Percentiles rank a stretch among this genome's conserved stretches.
phyloP scores from a whole-genome alignment of 2,888 invertebrate species.

The Sminthurinus aureus region DNA sequence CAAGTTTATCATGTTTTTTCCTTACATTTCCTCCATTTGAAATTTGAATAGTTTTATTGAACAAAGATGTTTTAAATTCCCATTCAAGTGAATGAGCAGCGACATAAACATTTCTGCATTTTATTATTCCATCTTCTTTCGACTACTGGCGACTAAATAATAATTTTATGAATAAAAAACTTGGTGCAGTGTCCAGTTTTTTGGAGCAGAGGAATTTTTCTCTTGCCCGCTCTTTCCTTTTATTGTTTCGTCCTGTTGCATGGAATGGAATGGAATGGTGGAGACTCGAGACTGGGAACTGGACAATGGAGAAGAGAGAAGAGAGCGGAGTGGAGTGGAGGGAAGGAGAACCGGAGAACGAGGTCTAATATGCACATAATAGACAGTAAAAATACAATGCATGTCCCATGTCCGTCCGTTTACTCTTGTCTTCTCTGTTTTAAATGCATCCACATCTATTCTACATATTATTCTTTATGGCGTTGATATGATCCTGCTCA shows the following conservation, averaged over 20 bases:
- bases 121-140: not conserved
- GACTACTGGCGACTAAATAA: slow-evolving; percentile 24
- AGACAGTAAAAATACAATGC: not conserved
- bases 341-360: not conserved
- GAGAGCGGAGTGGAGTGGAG: not conserved
- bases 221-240: not conserved
- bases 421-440: no score
- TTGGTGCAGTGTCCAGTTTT: slow-evolving; percentile 16
- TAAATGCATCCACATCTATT: no score
- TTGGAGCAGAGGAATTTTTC: not conserved
- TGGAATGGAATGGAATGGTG: not conserved
- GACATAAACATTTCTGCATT: no score
- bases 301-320: no score
- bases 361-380: not conserved
- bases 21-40: not conserved
- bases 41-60: not conserved
- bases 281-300: no score
- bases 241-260: not conserved
- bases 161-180: slow-evolving; percentile 8
- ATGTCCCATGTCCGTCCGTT: not conserved
- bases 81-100: no score
- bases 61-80: no score
- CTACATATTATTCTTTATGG: no score
- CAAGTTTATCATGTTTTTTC: no score
- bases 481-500: no score